A percentile compares a stretch with the other conserved stretches of the same genome.
These are phyloP conservation scores for Limosa lapponica DNA, from an alignment of 2,797 vertebrate genomes.

Conservation along the genomic window DNA sequence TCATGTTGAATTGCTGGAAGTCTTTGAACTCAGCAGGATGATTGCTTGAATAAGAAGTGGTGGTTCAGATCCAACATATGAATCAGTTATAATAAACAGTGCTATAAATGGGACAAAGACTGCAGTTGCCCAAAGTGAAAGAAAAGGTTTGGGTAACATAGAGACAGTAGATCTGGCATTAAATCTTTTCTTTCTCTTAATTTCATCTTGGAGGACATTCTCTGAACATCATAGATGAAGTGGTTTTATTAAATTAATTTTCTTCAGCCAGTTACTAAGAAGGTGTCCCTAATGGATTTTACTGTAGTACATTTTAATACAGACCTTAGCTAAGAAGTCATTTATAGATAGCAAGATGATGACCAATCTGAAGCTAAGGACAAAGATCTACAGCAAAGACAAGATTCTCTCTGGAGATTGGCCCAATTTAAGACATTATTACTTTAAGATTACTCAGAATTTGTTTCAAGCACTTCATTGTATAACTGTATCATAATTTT, in stretches of 20 bases:
- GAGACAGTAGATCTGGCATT: background rate
- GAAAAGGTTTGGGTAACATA: background rate
- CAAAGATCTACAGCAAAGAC: background rate
- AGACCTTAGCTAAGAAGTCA: background rate
- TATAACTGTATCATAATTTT: background rate
- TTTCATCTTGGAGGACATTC: background rate
- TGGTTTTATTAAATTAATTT: background rate
- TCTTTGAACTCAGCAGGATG: slow-evolving; percentile 58
- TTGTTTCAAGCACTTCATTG: background rate
- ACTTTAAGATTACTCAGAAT: background rate
- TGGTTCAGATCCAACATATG: background rate
- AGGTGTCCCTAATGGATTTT: background rate
- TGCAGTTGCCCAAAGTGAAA: background rate
- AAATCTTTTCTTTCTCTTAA: background rate
- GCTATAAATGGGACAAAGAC: background rate
- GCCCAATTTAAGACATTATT: background rate
- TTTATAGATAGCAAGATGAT: background rate
- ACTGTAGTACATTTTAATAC: background rate
- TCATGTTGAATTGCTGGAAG: slow-evolving; percentile 27
- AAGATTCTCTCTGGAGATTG: fast-evolving
- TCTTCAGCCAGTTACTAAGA: background rate
- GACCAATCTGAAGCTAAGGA: background rate
- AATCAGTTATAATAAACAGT: background rate
- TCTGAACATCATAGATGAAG: background rate
- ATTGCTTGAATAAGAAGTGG: slow-evolving; percentile 15